phyloP scores from a whole-genome alignment of 2,113 vertebrate genomes.

The Octodon degus region DNA sequence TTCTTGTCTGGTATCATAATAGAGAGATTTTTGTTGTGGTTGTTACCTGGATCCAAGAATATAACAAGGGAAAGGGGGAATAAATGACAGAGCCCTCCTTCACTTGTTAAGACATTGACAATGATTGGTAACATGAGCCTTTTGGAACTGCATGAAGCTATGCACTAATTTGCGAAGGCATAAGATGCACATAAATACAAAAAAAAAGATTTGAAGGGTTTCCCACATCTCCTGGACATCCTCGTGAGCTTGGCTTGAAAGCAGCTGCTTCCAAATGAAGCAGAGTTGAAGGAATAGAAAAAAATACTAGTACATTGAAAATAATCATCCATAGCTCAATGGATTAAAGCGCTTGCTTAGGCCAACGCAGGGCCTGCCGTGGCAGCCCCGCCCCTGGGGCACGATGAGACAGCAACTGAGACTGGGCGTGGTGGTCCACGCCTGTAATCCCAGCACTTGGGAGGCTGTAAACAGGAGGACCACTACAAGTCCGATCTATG shows the following conservation, averaged over 20 bases:
- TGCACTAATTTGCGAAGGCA: neutral
- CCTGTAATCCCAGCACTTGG: no score
- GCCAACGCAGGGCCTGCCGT: no score
- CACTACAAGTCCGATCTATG: no score
- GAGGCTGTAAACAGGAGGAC: no score
- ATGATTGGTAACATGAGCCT: neutral
- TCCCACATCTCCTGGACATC: neutral
- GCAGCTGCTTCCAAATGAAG: neutral
- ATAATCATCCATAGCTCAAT: neutral
- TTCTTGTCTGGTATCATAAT: neutral
- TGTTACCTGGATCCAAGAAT: neutral
- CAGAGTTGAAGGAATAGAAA: neutral
- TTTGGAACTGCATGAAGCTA: neutral
- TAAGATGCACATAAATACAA: neutral
- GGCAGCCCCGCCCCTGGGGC: no score
- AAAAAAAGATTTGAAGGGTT: neutral
- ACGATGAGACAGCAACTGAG: no score
- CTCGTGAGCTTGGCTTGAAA: neutral
- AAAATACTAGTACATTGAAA: neutral
- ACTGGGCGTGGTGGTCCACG: no score
- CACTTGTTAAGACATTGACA: neutral
- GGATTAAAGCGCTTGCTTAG: no score
- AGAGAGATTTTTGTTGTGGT: neutral
- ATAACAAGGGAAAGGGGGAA: neutral
- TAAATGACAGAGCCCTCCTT: neutral